A percentile compares a stretch with the other conserved stretches of the same genome.
phyloP scores from a whole-genome alignment of 2,797 vertebrate genomes.

The Anolis apletophallus region DNA sequence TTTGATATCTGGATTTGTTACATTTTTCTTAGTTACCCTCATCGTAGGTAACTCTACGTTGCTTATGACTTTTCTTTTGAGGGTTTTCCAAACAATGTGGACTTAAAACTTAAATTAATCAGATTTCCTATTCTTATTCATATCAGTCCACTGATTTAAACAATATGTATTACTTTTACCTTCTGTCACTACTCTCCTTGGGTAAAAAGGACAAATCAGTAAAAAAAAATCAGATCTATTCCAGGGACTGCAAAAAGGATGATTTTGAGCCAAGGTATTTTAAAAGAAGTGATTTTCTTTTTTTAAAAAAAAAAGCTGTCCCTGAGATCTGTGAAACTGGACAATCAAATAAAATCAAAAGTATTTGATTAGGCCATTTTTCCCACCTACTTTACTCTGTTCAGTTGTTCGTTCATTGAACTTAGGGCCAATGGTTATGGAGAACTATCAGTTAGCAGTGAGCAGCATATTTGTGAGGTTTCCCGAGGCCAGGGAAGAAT shows the following conservation, averaged over 20 bases:
- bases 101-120: no score
- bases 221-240: constrained; percentile 11
- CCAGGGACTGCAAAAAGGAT: background rate
- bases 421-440: background rate
- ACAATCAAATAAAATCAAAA: background rate
- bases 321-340: background rate
- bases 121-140: no score
- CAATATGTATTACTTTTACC: no score
- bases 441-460: background rate
- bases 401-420: background rate
- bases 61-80: no score
- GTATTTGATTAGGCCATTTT: background rate
- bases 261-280: background rate
- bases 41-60: no score
- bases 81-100: no score
- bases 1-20: no score
- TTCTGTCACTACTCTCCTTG: background rate
- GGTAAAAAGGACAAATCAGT: background rate
- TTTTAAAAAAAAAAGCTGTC: background rate
- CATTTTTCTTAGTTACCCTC: no score
- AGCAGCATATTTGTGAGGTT: background rate
- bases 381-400: background rate
- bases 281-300: background rate
- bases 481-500: background rate
- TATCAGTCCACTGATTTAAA: no score